Percentiles rank a stretch among this genome's conserved stretches.
Evolutionary conservation across 1,140 invertebrate species (phyloP).

Genomic region (Drosophila gunungcola): DNA sequence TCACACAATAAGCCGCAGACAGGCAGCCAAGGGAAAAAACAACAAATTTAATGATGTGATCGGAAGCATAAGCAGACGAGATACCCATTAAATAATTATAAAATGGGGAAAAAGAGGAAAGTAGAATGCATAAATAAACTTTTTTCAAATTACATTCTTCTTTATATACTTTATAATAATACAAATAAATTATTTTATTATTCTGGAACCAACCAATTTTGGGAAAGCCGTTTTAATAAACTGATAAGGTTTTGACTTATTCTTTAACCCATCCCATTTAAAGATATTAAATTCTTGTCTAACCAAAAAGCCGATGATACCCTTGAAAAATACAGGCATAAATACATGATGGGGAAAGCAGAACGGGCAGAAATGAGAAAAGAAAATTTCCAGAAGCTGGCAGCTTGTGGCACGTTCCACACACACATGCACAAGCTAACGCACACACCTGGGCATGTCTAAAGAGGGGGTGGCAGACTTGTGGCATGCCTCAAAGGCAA

Average conservation of each 20-base stretch:
- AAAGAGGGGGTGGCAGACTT: slow-evolving; percentile 48
- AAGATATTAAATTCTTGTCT: neutral
- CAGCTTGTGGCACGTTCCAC: slow-evolving; percentile 48
- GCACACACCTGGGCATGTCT: slow-evolving; percentile 21
- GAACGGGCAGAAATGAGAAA: slow-evolving; percentile 26
- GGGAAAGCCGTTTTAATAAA: too few species aligned
- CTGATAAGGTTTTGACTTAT: too few species aligned
- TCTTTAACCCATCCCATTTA: too few species aligned
- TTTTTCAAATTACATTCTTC: too few species aligned
- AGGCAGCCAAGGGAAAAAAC: slow-evolving; percentile 37
- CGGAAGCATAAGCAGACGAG: slow-evolving; percentile 1
- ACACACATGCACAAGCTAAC: slow-evolving; percentile 5
- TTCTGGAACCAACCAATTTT: too few species aligned
- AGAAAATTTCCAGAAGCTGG: slow-evolving; percentile 29
- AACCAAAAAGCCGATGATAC: neutral
- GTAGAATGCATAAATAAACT: too few species aligned
- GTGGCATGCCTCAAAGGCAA: slow-evolving; percentile 74
- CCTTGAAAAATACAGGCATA: slow-evolving; percentile 6
- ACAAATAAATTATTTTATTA: too few species aligned
- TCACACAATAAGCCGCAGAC: slow-evolving; percentile 79
- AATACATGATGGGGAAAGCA: slow-evolving; percentile 15
- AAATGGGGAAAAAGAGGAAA: neutral
- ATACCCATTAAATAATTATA: slow-evolving; percentile 7
- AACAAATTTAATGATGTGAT: slow-evolving; percentile 12
- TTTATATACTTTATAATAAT: too few species aligned